A percentile compares a stretch with the other conserved stretches of the same genome.
Evolutionary conservation across 2,113 vertebrate species (phyloP).

Genomic region (Petrocephalus zakoni): DNA sequence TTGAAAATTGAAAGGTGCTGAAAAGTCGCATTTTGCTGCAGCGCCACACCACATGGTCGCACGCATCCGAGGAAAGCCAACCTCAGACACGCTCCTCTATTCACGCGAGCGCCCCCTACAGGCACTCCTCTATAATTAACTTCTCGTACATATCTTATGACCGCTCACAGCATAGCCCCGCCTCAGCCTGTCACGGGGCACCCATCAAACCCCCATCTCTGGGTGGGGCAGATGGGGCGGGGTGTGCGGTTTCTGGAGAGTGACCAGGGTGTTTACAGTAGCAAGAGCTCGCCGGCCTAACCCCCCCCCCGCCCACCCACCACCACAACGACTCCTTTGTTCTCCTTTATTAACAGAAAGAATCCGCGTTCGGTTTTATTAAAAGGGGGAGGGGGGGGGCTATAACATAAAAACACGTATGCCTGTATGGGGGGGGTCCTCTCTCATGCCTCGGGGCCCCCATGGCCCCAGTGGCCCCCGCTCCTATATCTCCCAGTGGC

Average conservation of each 20-base stretch:
- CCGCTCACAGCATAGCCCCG: not conserved
- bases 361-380: conserved; percentile 18
- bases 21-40: not conserved
- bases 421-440: not conserved
- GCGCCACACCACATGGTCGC: not conserved
- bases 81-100: not conserved
- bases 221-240: not conserved
- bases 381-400: conserved; percentile 2
- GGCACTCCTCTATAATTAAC: not conserved
- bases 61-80: not conserved
- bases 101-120: not conserved
- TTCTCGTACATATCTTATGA: not conserved
- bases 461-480: too few relatives aligned
- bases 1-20: conserved; percentile 19
- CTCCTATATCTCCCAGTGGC: conserved; percentile 37
- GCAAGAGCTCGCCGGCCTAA: not conserved
- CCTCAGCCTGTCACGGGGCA: not conserved
- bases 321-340: not conserved
- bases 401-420: not conserved
- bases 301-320: not conserved
- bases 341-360: conserved; percentile 16
- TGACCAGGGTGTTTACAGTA: not conserved
- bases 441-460: conserved; percentile 29
- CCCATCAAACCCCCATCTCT: not conserved
- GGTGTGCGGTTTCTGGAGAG: not conserved